Percentiles rank a stretch among this genome's conserved stretches.
Conservation (phyloP, 2,888 invertebrate species). For the Torymus auratus region DNA sequence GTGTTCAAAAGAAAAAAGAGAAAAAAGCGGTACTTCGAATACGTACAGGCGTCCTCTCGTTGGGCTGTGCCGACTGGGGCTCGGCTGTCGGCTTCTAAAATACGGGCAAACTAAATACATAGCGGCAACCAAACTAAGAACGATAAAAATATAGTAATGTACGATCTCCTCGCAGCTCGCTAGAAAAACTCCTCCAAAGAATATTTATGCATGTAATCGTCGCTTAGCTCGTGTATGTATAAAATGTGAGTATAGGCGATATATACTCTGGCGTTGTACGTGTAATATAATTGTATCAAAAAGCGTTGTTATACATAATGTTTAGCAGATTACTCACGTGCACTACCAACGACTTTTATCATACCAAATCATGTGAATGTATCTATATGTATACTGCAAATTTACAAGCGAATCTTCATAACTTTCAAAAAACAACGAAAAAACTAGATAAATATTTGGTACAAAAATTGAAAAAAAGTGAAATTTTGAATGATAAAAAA, state of each 20-base stretch:
- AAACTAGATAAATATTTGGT: not conserved
- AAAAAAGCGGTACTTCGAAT: slow-evolving; percentile 70
- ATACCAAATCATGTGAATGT: no score
- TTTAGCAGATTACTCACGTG: slow-evolving; percentile 31
- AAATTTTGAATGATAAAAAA: slow-evolving; percentile 14
- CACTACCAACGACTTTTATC: not conserved
- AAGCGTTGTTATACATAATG: slow-evolving; percentile 2
- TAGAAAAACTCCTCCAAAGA: no score
- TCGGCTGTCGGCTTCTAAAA: slow-evolving; percentile 72
- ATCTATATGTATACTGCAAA: not conserved
- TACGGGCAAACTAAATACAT: slow-evolving; percentile 72
- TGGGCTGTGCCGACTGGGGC: slow-evolving; percentile 77
- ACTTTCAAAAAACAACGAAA: slow-evolving; percentile 4
- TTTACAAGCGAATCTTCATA: slow-evolving; percentile 19
- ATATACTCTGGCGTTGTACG: not conserved
- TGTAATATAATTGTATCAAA: not conserved
- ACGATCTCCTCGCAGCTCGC: not conserved
- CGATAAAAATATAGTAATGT: slow-evolving; percentile 6
- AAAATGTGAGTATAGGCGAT: not conserved
- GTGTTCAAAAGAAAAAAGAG: slow-evolving; percentile 31
- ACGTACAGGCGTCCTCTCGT: slow-evolving; percentile 87
- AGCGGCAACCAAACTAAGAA: slow-evolving; percentile 78
- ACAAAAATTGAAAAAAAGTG: not conserved
- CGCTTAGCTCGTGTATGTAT: no score
- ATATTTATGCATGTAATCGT: no score